Base-by-base conservation (phyloP, 2,113 vertebrate genomes). In the Microcebus griseorufus region DNA sequence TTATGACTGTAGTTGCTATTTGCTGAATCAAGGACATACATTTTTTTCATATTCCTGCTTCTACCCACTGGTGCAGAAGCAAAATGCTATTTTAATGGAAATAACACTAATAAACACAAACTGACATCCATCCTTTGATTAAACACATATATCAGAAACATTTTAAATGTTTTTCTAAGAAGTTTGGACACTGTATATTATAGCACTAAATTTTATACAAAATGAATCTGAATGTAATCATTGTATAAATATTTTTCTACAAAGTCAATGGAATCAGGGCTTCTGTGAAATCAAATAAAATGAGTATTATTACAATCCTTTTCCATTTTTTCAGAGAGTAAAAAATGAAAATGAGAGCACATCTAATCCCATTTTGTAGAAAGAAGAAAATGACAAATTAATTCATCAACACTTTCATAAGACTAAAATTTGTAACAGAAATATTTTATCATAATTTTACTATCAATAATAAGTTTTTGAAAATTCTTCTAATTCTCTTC, bases 391-490 rank as follows among this genome's bases (percentile, higher is more conserved):
- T 64, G 23, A 39, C 51, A 72, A 82, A 48, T 48, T 12, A 48
- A 82, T 39, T 45, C 4, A 80, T 76, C 53, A 87, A 89, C 17
- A 55, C 60, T 62, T 27, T 62, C 22, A 62, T 62, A 11, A 10
- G 23, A 62, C 60, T 62, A 62, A 62, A 62, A 62, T 23, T 62
- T 62, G 10, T 27, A 62, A 62, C 92, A 62, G 60, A 62, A 62
- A 25, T 27, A 62, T 64, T 70, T 87, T 78, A 72, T n/a, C 14
- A 83, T 86, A 90, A 95, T 83, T 70, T 95, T 92, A 94, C n/a
- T 60, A 83, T 70, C 69, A 55, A 62, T 69, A 93, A 86, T 48
- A 60, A 55, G 58, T 45, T 34, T 88, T 87, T 89, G 9, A 82
- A 65, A 72, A 42, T 82, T 84, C 53, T 53, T 7, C 27, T 85